A percentile compares a stretch with the other conserved stretches of the same genome.
Conservation (phyloP, 2,113 vertebrate genomes). For the Penelope pileata region DNA sequence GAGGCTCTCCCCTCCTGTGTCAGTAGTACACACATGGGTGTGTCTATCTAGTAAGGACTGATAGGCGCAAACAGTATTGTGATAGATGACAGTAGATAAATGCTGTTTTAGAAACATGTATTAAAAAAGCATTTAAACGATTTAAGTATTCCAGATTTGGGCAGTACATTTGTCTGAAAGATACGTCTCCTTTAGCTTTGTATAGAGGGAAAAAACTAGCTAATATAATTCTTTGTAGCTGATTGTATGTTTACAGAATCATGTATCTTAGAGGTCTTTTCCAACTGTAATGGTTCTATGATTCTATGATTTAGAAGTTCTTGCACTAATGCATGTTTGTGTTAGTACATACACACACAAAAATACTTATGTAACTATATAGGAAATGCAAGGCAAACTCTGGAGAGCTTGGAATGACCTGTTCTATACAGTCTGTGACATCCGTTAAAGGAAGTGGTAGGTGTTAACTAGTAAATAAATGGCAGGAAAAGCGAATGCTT, state of each 20-base stretch:
- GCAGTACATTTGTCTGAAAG: not conserved
- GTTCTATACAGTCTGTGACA: not conserved
- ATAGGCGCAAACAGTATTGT: not conserved
- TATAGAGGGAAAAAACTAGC: not conserved
- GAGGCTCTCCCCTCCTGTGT: not conserved
- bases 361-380: not conserved
- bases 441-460: not conserved
- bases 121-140: not conserved
- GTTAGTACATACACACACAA: rapidly evolving
- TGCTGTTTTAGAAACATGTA: not conserved
- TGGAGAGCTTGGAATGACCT: not conserved
- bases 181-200: not conserved
- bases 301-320: no score
- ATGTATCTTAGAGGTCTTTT: no score
- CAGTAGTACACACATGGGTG: rapidly evolving
- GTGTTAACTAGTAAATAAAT: not conserved
- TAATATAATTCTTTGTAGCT: not conserved
- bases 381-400: not conserved
- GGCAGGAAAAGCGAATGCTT: not conserved
- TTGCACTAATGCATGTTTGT: not conserved
- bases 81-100: not conserved
- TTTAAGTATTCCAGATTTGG: not conserved
- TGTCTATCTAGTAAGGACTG: not conserved
- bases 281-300: no score
- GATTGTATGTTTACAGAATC: not conserved